These are phyloP conservation scores for Sander vitreus DNA, from an alignment of 2,113 vertebrate species.

Conservation along the genomic window DNA sequence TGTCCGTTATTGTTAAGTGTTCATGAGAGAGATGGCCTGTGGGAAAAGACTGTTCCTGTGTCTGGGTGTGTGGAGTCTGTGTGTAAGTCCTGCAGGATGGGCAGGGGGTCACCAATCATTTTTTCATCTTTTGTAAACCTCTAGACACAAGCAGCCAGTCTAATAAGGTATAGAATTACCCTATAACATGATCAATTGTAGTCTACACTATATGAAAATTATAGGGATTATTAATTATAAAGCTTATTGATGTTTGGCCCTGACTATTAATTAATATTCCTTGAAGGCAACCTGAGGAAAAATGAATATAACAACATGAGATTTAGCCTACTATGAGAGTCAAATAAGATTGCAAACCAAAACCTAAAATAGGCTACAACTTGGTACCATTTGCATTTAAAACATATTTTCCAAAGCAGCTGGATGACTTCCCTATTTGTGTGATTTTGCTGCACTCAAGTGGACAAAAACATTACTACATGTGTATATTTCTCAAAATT, in stretches of 20 bases:
- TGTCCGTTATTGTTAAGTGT: no score
- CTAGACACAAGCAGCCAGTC: not conserved
- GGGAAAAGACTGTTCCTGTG: no score
- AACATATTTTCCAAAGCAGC: not conserved
- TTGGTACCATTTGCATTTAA: not conserved
- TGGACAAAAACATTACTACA: conserved; percentile 47
- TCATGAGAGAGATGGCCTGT: no score
- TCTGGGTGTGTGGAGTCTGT: no score
- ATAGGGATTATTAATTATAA: not conserved
- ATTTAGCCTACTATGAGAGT: not conserved
- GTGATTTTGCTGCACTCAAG: conserved; percentile 48
- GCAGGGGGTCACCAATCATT: no score
- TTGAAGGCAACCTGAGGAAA: not conserved
- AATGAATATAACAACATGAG: not conserved
- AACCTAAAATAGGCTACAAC: not conserved
- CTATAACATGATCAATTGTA: not conserved
- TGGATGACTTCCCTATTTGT: not conserved
- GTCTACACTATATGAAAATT: not conserved
- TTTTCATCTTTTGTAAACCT: not conserved
- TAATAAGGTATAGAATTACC: not conserved
- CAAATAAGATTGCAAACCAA: not conserved
- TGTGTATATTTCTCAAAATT: not conserved
- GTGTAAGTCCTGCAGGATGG: no score
- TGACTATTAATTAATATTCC: not conserved
- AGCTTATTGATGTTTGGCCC: not conserved